Evolutionary conservation across 2,888 invertebrate species (phyloP), one percentile per base, ranked within the genome.

Genomic region (Rambutsinella grinnellia): DNA sequence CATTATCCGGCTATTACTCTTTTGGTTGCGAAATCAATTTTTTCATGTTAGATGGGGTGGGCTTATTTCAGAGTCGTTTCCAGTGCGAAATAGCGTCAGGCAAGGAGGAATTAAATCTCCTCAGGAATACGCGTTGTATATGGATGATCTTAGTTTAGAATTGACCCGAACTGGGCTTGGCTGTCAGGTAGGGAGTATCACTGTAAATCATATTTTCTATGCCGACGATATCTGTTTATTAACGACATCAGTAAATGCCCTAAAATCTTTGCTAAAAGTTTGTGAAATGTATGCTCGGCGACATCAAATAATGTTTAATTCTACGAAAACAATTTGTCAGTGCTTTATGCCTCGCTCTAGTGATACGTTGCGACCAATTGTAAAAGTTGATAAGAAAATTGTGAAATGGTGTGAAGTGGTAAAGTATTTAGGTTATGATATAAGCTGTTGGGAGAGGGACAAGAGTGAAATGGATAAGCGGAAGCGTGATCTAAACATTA

Each of bases 271-370:
- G 6, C 17, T 62, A 1, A 49, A 17, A 2, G 13, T 62, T 1
- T 62, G 62, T 36, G 51, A 71, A 17, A 17, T 49, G 1, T 71
- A 47, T 19, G 57, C 58, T 0, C 3, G 1, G 2, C 2, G 24
- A 0, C 72, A 72, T 65, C 23, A 65, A 8, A 3, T 72, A 19
- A 17, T 60, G 2, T 72, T 72, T 53, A 72, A 65, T 23, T 15
- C 72, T 0, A 44, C 17, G 13, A 72, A 72, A n/a, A 17, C 65
- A 1, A 54, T 72, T 0, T 65, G 58, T 19, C 72, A 72, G 23
- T 51, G 24, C 10, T 72, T 72, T 17, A 10, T 26, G 24, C 19
- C 10, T 23, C 46, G 23, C 10, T 13, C 3, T 5, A 62, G 21
- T 46, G 47, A 62, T 2, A 21, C 28, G 3, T 19, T 28, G 1